A percentile compares a stretch with the other conserved stretches of the same genome.
phyloP scores from a whole-genome alignment of 2,113 vertebrate genomes.

The Stegastes partitus region DNA sequence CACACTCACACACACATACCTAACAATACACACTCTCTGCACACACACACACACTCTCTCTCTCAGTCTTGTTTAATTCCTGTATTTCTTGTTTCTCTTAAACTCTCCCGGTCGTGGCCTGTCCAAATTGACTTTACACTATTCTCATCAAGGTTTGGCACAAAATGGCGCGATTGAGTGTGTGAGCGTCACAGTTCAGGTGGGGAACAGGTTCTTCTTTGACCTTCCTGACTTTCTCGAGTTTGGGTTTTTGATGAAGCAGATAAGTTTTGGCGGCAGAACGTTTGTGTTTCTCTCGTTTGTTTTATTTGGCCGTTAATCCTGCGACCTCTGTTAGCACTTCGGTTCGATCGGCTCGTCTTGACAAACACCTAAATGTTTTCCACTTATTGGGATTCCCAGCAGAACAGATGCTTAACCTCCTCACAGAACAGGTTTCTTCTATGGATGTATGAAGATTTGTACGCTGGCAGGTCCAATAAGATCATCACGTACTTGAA shows the following conservation, averaged over 20 bases:
- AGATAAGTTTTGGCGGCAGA: too few species aligned
- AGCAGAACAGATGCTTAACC: too few species aligned
- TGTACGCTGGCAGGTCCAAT: too few species aligned
- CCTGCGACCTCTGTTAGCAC: too few species aligned
- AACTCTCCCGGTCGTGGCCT: not conserved
- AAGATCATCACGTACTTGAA: too few species aligned
- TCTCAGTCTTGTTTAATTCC: conserved; percentile 6
- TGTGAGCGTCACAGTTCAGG: not conserved
- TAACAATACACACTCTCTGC: not conserved
- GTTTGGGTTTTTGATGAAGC: not conserved
- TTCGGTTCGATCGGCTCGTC: too few species aligned
- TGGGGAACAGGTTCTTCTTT: conserved; percentile 9
- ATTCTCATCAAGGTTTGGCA: conserved; percentile 41
- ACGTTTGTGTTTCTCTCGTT: too few species aligned
- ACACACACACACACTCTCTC: not conserved
- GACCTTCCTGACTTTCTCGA: not conserved
- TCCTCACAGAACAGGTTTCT: too few species aligned
- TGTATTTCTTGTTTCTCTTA: conserved; percentile 32
- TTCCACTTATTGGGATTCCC: too few species aligned
- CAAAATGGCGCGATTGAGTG: not conserved
- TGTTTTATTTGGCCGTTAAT: too few species aligned
- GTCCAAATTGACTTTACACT: conserved; percentile 45
- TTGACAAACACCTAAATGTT: too few species aligned
- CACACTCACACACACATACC: conserved; percentile 23
- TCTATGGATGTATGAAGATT: too few species aligned